Percentiles rank a stretch among this genome's conserved stretches.
phyloP scores from a whole-genome alignment of 2,888 invertebrate genomes.

The Brenthis hecate region DNA sequence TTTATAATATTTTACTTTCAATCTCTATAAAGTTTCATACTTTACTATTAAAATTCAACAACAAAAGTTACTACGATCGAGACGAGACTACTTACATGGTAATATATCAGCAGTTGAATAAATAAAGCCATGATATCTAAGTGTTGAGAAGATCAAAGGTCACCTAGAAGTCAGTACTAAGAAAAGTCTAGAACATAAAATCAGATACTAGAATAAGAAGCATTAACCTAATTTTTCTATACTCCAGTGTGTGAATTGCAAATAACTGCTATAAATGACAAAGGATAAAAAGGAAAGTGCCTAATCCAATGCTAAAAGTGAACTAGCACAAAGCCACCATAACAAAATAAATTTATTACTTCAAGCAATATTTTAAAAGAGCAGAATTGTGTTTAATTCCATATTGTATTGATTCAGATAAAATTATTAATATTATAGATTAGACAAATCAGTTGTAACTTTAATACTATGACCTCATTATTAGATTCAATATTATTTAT shows the following conservation, averaged over 20 bases:
- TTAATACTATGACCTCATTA: no score
- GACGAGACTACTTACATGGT: not conserved
- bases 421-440: no score
- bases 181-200: constrained; percentile 6
- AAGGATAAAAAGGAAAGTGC: not conserved
- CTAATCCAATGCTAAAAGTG: not conserved
- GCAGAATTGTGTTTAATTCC: no score
- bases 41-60: not conserved
- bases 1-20: no score
- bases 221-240: constrained; percentile 25
- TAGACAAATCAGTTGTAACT: no score
- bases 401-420: no score
- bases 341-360: no score
- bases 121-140: not conserved
- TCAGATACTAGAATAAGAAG: constrained; percentile 12
- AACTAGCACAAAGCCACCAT: no score
- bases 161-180: constrained; percentile 9
- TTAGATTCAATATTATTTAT: not conserved
- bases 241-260: constrained; percentile 19
- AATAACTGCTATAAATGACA: constrained; percentile 12
- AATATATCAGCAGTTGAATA: not conserved
- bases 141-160: constrained; percentile 11
- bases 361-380: no score
- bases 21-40: not conserved
- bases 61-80: constrained; percentile 3